Conservation (phyloP, 2,113 vertebrate species). For the Tetrao urogallus region DNA sequence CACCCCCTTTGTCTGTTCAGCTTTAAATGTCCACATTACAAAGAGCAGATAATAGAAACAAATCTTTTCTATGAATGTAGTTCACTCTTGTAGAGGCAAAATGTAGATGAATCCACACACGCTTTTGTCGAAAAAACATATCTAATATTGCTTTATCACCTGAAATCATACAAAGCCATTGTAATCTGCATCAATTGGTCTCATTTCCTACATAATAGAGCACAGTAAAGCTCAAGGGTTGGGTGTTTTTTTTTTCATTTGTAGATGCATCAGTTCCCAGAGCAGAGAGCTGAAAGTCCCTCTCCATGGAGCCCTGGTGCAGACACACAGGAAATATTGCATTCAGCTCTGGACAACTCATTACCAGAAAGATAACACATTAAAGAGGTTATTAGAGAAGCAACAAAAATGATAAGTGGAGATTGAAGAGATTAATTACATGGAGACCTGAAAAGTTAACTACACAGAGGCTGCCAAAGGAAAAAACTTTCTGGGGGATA, state of each 20-base stretch:
- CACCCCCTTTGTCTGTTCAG: background rate
- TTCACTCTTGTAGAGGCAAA: background rate
- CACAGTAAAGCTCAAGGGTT: background rate
- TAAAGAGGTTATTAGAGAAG: constrained; percentile 36
- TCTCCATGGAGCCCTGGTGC: background rate
- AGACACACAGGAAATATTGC: background rate
- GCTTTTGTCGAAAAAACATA: background rate
- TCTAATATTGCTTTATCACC: background rate
- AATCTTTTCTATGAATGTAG: background rate
- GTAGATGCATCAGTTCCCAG: background rate
- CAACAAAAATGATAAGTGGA: constrained; percentile 33
- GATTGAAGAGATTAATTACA: constrained; percentile 20
- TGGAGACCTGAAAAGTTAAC: constrained; percentile 14
- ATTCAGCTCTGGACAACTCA: constrained; percentile 31
- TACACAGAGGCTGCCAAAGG: background rate
- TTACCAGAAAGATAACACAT: constrained; percentile 53
- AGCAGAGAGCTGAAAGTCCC: background rate
- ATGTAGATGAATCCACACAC: background rate
- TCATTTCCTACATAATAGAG: background rate
- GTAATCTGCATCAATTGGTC: background rate
- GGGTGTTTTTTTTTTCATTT: background rate
- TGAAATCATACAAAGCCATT: constrained; percentile 7
- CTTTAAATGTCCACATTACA: background rate
- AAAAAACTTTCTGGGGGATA: background rate
- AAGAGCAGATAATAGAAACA: constrained; percentile 11